Evolutionary conservation across 1,140 invertebrate genomes (phyloP).

Genomic region (Antheraea pernyi): DNA sequence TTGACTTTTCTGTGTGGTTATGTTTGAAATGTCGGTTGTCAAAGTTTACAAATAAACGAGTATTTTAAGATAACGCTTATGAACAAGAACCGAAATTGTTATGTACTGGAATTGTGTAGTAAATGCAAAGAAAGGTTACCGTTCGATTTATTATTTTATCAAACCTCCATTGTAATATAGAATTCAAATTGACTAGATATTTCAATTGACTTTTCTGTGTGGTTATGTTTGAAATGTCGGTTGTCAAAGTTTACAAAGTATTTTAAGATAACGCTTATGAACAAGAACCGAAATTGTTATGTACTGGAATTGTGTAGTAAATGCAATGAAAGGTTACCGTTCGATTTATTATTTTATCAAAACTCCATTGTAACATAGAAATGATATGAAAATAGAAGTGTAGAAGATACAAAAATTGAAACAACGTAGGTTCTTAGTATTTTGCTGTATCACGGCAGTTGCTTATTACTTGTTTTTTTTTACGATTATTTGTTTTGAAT

Average conservation of each 20-base stretch:
- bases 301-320: not conserved
- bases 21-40: not conserved
- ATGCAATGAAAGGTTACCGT: not conserved
- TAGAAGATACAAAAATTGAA: not conserved
- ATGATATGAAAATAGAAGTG: not conserved
- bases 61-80: not conserved
- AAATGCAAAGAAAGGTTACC: not conserved
- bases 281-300: too few species aligned
- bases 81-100: too few species aligned
- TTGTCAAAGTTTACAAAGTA: not conserved
- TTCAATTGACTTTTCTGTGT: not conserved
- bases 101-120: not conserved
- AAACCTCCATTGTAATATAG: too few species aligned
- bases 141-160: too few species aligned
- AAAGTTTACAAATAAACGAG: not conserved
- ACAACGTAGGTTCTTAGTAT: not conserved
- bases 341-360: not conserved
- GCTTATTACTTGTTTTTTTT: too few species aligned
- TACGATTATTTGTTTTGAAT: not conserved
- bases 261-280: not conserved
- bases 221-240: not conserved
- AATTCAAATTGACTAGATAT: too few species aligned
- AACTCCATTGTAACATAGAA: not conserved
- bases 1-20: not conserved
- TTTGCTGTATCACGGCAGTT: too few species aligned